Evolutionary conservation across 2,113 vertebrate species (phyloP), one percentile per base, ranked within the genome.

Genomic region (Octodon degus): DNA sequence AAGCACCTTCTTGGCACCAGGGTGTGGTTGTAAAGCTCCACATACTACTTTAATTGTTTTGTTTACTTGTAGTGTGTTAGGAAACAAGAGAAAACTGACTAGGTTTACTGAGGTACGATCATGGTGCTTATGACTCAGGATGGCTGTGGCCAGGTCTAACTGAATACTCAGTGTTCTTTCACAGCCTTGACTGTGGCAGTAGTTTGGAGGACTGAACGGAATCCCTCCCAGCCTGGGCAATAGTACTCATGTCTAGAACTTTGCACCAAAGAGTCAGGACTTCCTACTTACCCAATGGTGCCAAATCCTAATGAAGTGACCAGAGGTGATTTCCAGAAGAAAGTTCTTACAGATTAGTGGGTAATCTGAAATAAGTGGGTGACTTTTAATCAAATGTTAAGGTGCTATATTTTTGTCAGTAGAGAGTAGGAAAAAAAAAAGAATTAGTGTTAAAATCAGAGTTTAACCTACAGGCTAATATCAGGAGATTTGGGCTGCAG

Each of bases 1-100:
- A 65, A 8, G 0, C 79, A 65, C 55, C n/a, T 94, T 74, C 81
- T 37, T 17, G 34, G 70, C 43, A 85, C 9, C 11, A 79, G 40
- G 37, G 81, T 79, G 74, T 8, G 22, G 60, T 60, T 17, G 19
- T 68, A 70, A 79, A 79, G 37, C 30, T 60, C 17, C 47, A n/a
- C 37, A 60, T 34, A 32, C 70, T 72, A 68, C 24, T 60, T 53
- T 90, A 94, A 94, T 94, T 79, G 70, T 47, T 60, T 60, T 90
- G 81, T 94, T 94, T 94, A n/a, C 32, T 55, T 25, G 58, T 17
- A 79, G 60, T 12, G 80, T 68, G 11, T 58, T 85, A 47, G 68
- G 27, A 43, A 89, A 55, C 68, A 65, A 76, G 19, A 34, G 20
- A 90, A 89, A 85, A 67, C 6, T 74, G n/a, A 82, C 27, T 50